Evolutionary conservation across 2,113 vertebrate species (phyloP), one percentile per base, ranked within the genome.

Genomic region (Apistogramma diplotaenia): DNA sequence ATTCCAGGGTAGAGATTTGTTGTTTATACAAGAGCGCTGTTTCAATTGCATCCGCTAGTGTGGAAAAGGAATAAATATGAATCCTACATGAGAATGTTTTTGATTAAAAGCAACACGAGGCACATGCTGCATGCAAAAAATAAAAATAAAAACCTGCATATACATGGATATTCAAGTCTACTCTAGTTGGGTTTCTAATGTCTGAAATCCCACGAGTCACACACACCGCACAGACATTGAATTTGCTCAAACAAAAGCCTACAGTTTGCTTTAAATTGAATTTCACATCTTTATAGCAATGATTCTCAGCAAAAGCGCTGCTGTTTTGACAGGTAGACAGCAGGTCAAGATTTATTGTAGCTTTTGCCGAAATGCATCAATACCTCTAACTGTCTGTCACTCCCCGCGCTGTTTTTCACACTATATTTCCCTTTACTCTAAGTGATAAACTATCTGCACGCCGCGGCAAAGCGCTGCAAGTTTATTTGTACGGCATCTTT

Each of bases 1-100:
- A 87, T 85, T 73, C 46, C 79, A 61, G 49, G 55, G 88, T 86
- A 75, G 85, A 90, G 82, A 92, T 93, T 86, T 83, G 78, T 81
- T 86, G 74, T 90, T 90, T 87, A 89, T 75, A 86, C 78, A 90
- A 88, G 81, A 57, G 56, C 79, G 37, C 57, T 56, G 61, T 90
- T 90, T 84, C 61, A 37, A 81, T 74, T 58, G 53, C 57, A 82
- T 78, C 70, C 6, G n/a, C 56, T 31, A 43, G 74, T 54, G 78
- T 67, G 82, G 23, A 60, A 46, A 70, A 51, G 46, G 65, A 85
- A 74, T 77, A 73, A 77, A 81, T 88, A 88, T 90, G 79, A 85
- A 92, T 91, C 71, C 79, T 67, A 62, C 27, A 83, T 70, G 86
- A 89, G 76, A 83, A 86, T 85, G 54, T 76, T 58, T 91, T 89